These are phyloP conservation scores for Scaptomyza flava DNA, from an alignment of 2,888 invertebrate species.

Conservation along the genomic window DNA sequence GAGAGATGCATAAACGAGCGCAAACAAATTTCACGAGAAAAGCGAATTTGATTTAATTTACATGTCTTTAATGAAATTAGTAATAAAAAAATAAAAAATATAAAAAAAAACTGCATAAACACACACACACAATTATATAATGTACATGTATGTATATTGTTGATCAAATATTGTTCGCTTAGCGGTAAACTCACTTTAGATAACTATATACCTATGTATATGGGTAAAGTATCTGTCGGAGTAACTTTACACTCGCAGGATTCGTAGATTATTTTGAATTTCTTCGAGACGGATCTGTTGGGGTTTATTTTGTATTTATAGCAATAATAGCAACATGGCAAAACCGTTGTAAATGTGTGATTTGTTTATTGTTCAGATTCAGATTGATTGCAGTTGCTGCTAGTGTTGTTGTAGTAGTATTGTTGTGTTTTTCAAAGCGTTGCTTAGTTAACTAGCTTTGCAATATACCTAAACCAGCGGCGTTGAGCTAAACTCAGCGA, in stretches of 20 bases:
- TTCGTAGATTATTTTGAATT: neutral
- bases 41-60: conserved; percentile 77
- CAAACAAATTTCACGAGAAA: conserved; percentile 61
- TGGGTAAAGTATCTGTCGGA: conserved; percentile 1
- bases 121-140: conserved; percentile 12
- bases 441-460: conserved; percentile 46
- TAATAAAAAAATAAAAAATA: conserved; percentile 46
- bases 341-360: conserved; percentile 23
- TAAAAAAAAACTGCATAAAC: conserved; percentile 4
- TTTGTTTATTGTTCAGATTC: conserved; percentile 27
- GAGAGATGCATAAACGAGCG: conserved; percentile 43
- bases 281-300: neutral
- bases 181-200: conserved; percentile 46
- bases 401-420: neutral
- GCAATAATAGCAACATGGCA: conserved; percentile 29
- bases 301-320: conserved; percentile 1
- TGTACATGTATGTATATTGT: conserved; percentile 1
- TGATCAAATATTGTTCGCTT: neutral
- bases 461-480: conserved; percentile 62
- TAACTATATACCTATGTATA: conserved; percentile 17
- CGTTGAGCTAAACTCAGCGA: conserved; percentile 81
- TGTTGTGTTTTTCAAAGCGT: neutral
- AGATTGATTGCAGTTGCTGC: neutral
- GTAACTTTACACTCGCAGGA: conserved; percentile 18
- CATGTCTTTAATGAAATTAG: conserved; percentile 78